Evolutionary conservation across 2,797 vertebrate species (phyloP).

Genomic region (Microchirus variegatus): DNA sequence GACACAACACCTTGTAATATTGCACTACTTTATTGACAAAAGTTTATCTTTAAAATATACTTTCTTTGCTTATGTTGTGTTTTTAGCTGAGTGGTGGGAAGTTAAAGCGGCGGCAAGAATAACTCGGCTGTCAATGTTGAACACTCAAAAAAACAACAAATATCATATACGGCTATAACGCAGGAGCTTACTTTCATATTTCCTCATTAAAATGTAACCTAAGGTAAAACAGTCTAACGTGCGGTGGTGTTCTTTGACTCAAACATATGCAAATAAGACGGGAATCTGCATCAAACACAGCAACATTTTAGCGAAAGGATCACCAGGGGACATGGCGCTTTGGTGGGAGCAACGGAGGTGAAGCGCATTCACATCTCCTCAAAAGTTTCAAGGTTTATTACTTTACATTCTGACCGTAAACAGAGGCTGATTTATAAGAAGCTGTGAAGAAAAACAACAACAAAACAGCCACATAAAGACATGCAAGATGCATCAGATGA

Average conservation of each 20-base stretch:
- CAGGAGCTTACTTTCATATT: constrained; percentile 60
- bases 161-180: constrained; percentile 42
- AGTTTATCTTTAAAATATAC: no score
- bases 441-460: not conserved
- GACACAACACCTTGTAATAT: no score
- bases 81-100: constrained; percentile 42
- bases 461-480: not conserved
- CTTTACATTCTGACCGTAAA: constrained; percentile 11
- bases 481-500: constrained; percentile 7
- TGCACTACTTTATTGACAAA: no score
- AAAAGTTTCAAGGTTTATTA: constrained; percentile 37
- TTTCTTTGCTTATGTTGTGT: constrained; percentile 48
- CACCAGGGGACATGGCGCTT: constrained; percentile 56
- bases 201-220: constrained; percentile 79
- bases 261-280: constrained; percentile 72
- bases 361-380: constrained; percentile 19
- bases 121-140: constrained; percentile 53
- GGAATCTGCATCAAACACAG: constrained; percentile 59
- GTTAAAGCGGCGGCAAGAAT: constrained; percentile 29
- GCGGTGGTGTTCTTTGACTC: constrained; percentile 59
- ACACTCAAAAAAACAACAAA: constrained; percentile 56
- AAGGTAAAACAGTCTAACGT: constrained; percentile 65
- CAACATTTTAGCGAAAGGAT: constrained; percentile 65
- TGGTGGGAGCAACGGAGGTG: constrained; percentile 30
- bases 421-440: not conserved